Evolutionary conservation across 2,113 vertebrate genomes (phyloP), one percentile per base, ranked within the genome.

Genomic region (Cyanoliseus patagonus): DNA sequence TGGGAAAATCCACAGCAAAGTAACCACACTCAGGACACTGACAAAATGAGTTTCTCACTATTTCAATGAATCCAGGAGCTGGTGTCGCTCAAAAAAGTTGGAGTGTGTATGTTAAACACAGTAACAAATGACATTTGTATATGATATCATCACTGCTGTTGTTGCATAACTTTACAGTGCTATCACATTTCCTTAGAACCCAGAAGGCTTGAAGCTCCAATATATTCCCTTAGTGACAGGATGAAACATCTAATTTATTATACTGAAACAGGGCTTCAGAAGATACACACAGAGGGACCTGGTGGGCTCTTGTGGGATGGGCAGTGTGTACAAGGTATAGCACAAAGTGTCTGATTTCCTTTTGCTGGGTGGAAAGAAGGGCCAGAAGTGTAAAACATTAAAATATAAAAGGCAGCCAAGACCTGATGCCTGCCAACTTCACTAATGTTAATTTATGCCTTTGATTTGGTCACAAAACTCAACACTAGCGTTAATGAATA

Each of bases 381-480:
- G 41, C 27, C 44, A 95, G 59, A 88, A 96, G 27, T 19, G 5
- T 51, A 44, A 77, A 86, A 82, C 16, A 67, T 37, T 55, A 61
- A 64, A 63, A 53, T 10, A 41, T 61, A 55, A 83, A 84, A 83
- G 31, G 2, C 33, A 78, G 51, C 44, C 47, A 73, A 92, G 81
- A 52, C 67, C 57, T 59, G 47, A 47, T 47, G 80, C 44, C 64
- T 93, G 85, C 83, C 90, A 96, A 51, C 52, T 90, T 93, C 76
- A 67, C 90, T 83, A 61, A 94, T 62, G 69, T 75, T 96, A 94
- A 95, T 96, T 88, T 84, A 95, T 88, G 90, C 90, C 69, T 96
- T 95, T 96, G 61, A 92, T 92, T 95, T 91, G 83, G 83, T 92
- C 88, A 94, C 52, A 95, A 88, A 93, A 92, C 66, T 83, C 86